Conservation (phyloP, 2,888 invertebrate species). For the Oligia fasciuncula region DNA sequence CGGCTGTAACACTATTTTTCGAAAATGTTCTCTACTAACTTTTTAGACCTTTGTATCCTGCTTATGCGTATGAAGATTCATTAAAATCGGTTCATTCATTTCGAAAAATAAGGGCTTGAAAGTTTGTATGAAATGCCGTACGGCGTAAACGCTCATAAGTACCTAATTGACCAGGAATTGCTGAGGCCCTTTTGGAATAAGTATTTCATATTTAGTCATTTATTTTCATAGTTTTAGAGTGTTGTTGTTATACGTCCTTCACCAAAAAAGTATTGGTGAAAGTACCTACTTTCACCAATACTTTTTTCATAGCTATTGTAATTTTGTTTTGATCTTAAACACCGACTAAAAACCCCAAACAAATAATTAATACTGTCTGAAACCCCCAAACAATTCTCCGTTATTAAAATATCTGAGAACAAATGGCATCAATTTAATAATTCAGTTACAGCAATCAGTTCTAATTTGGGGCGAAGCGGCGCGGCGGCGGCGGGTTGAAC, state of each 20-base stretch:
- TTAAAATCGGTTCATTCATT: too few species aligned
- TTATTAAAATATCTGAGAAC: constrained; percentile 73
- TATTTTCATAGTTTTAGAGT: neutral
- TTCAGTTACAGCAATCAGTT: constrained; percentile 86
- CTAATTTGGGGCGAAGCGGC: constrained; percentile 77
- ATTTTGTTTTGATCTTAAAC: neutral
- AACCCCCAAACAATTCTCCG: constrained; percentile 56
- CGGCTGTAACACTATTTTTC: too few species aligned
- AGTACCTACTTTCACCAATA: neutral
- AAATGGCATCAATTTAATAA: constrained; percentile 87
- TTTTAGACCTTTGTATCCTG: too few species aligned
- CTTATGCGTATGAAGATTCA: too few species aligned
- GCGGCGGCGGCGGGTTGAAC: constrained; percentile 76
- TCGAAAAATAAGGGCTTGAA: too few species aligned
- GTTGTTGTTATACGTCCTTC: neutral
- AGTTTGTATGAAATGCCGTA: too few species aligned
- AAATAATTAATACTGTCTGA: constrained; percentile 31
- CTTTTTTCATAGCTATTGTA: neutral
- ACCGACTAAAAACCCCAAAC: neutral
- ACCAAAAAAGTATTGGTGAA: too few species aligned
- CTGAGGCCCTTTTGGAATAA: neutral
- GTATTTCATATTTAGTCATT: neutral
- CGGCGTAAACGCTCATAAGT: neutral
- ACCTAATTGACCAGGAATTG: neutral
- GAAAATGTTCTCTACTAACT: too few species aligned